Evolutionary conservation across 2,888 invertebrate genomes (phyloP), one percentile per base, ranked within the genome.

Genomic region (Archips crataeganus): DNA sequence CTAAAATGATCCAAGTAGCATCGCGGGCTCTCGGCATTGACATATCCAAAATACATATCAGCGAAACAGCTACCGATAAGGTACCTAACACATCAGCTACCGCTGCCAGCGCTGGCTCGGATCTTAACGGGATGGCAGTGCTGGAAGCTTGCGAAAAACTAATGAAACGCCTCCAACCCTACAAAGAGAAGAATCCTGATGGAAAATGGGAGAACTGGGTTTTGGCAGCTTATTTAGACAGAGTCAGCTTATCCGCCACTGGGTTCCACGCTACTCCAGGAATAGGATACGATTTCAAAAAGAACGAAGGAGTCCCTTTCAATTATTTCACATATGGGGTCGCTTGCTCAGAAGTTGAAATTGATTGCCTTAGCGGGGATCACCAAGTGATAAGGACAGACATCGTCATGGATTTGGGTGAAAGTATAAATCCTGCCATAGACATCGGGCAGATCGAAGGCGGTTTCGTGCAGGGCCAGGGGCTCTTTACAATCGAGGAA

Each of bases 371-470:
- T 0, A 99, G 98, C 36, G 99, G 99, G 8, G 99, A 99, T 85
- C 98, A 99, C 89, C 96, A 97, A 93, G 97, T 99, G 1, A 89
- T 98, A 49, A 95, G 97, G 82, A 97, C 98, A 0, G 98, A 99
- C 83, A 99, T 99, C 80, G 98, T 99, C 0, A 99, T 99, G 99
- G 99, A 99, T 92, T 95, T 99, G 79, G 99, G 99, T 0, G 97
- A 98, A 80, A 99, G 99, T 90, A 92, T 99, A 70, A 99, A 99
- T 91, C 99, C 99, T 3, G 99, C 99, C 1, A 98, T 99, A 77
- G 99, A 99, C 83, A 97, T 99, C 80, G 99, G 99, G 0, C 99
- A 99, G 94, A 97, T 99, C 15, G 99, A 99, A 92, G 99, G 99
- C 2, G 99, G 96, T 0, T 99, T 99, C 83, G 95, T 98, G 85